Evolutionary conservation across 2,113 vertebrate genomes (phyloP).

Genomic region (Bujurquina vittata): DNA sequence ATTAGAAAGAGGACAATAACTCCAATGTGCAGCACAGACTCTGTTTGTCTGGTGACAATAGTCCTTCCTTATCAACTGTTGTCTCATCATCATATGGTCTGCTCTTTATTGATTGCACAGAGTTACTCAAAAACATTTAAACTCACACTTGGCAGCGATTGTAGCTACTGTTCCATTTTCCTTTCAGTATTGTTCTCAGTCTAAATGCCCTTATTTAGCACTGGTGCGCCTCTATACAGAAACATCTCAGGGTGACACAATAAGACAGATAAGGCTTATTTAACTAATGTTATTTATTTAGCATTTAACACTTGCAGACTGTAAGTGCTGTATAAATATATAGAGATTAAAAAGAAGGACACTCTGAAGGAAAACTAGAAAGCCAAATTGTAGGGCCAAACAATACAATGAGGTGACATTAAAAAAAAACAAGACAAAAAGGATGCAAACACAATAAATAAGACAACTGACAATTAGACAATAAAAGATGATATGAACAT

Average conservation of each 20-base stretch:
- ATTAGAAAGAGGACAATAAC: conserved; percentile 52
- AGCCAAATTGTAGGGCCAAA: background rate
- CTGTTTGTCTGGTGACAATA: conserved; percentile 39
- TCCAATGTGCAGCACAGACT: conserved; percentile 30
- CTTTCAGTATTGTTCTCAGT: background rate
- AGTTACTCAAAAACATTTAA: background rate
- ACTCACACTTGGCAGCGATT: background rate
- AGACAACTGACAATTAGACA: background rate
- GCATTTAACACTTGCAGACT: background rate
- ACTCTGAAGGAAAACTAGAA: background rate
- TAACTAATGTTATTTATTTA: background rate
- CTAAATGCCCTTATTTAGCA: background rate
- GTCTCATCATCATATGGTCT: conserved; percentile 8
- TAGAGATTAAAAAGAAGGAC: background rate
- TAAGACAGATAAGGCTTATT: background rate
- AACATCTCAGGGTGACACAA: background rate
- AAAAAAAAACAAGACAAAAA: background rate
- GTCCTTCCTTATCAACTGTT: conserved; percentile 33
- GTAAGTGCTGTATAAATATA: background rate
- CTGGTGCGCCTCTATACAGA: background rate
- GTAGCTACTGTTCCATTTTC: background rate
- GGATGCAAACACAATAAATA: background rate
- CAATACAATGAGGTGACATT: background rate
- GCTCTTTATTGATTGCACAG: background rate
- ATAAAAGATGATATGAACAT: background rate